Conservation (phyloP, 2,888 invertebrate genomes). For the Polia nebulosa region DNA sequence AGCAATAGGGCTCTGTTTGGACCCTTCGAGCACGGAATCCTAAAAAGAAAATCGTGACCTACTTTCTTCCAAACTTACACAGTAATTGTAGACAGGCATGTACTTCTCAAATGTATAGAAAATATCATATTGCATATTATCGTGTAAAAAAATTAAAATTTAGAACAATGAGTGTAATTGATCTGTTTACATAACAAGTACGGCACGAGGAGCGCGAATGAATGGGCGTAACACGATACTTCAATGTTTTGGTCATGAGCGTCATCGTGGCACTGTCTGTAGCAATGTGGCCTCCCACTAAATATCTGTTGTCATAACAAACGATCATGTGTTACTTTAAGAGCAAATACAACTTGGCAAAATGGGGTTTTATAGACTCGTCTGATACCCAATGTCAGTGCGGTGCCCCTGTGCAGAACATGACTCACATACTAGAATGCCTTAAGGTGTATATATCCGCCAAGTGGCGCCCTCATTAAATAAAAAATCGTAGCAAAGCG, state of each 20-base stretch:
- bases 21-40: no score
- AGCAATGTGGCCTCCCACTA: conserved; percentile 33
- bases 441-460: no score
- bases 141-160: neutral
- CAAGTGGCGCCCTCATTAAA: no score
- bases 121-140: conserved; percentile 27
- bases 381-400: no score
- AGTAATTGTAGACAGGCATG: neutral
- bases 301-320: conserved; percentile 35
- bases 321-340: neutral
- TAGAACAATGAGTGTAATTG: conserved; percentile 12
- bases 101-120: conserved; percentile 8
- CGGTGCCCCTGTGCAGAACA: no score
- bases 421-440: no score
- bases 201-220: conserved; percentile 9
- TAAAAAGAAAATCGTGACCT: neutral
- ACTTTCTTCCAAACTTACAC: neutral
- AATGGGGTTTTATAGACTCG: no score
- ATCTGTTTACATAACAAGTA: conserved; percentile 42
- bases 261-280: no score
- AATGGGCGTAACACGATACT: conserved; percentile 40
- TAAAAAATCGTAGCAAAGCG: no score
- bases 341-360: no score
- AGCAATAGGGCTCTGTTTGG: no score
- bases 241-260: conserved; percentile 19